These are phyloP conservation scores for Dynastes maya DNA, from an alignment of 2,888 invertebrate species.

Conservation along the genomic window DNA sequence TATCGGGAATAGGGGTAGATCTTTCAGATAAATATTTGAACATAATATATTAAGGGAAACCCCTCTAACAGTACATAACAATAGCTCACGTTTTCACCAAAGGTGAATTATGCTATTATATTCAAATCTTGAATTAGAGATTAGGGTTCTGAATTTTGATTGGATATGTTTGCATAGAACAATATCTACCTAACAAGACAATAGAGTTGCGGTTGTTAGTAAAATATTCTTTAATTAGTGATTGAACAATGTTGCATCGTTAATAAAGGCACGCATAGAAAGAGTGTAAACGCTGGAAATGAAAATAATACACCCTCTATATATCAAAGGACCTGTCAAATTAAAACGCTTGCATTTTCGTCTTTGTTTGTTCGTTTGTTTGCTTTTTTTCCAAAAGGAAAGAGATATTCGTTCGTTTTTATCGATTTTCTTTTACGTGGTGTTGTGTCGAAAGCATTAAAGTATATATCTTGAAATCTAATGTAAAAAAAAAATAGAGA, in stretches of 20 bases:
- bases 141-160: slow-evolving; percentile 13
- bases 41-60: slow-evolving; percentile 13
- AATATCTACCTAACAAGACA: not conserved
- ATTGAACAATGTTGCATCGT: slow-evolving; percentile 7
- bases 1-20: not conserved
- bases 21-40: slow-evolving; percentile 18
- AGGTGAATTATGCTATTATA: slow-evolving; percentile 8
- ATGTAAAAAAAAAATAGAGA: not conserved
- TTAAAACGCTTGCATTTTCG: slow-evolving; percentile 22
- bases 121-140: slow-evolving; percentile 7
- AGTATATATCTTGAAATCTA: not conserved
- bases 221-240: no score
- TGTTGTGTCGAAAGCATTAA: not conserved
- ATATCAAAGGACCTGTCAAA: slow-evolving; percentile 28
- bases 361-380: slow-evolving; percentile 8
- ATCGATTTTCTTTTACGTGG: slow-evolving; percentile 12
- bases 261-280: slow-evolving; percentile 5
- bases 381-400: not conserved
- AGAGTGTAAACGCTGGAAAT: slow-evolving; percentile 20
- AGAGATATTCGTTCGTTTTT: not conserved
- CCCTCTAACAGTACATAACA: not conserved
- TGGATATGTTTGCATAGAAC: not conserved
- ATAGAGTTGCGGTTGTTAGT: no score
- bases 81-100: slow-evolving; percentile 16
- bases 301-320: slow-evolving; percentile 31